phyloP scores from a whole-genome alignment of 2,888 invertebrate species.

The Heliconius hortense region DNA sequence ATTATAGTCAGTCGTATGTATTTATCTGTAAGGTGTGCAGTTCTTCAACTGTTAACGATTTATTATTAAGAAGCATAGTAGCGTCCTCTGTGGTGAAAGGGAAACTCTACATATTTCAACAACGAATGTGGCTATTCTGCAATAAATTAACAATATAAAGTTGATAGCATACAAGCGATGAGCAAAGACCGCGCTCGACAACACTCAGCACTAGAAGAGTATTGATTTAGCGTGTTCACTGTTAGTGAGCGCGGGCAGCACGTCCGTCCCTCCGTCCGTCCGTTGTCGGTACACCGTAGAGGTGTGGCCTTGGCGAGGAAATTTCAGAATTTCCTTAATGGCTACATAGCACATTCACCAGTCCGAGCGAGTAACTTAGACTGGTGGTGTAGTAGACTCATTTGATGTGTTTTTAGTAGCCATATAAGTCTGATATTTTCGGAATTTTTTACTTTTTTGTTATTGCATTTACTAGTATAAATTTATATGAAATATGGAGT shows the following conservation, averaged over 20 bases:
- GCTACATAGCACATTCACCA: neutral
- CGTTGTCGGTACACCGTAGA: neutral
- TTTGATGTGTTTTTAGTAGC: no score
- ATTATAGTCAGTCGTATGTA: neutral
- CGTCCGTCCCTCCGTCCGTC: neutral
- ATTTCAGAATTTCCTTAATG: neutral
- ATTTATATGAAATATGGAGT: no score
- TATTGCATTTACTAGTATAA: no score
- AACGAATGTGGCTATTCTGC: neutral
- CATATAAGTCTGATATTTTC: no score
- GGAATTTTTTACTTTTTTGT: no score
- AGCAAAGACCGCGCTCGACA: neutral
- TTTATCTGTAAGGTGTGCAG: neutral
- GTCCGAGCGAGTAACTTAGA: no score
- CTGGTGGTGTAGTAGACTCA: no score
- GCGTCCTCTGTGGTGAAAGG: neutral
- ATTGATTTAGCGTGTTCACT: slow-evolving; percentile 27
- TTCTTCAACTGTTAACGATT: slow-evolving; percentile 9
- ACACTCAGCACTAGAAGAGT: neutral
- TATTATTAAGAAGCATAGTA: neutral
- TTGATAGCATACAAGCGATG: neutral
- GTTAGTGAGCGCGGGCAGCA: neutral
- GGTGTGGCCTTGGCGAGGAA: slow-evolving; percentile 29
- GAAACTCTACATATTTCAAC: neutral
- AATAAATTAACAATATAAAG: neutral